Percentiles rank a stretch among this genome's conserved stretches.
These are phyloP conservation scores for Campoletis raptor DNA, from an alignment of 2,888 invertebrate species.

Conservation along the genomic window DNA sequence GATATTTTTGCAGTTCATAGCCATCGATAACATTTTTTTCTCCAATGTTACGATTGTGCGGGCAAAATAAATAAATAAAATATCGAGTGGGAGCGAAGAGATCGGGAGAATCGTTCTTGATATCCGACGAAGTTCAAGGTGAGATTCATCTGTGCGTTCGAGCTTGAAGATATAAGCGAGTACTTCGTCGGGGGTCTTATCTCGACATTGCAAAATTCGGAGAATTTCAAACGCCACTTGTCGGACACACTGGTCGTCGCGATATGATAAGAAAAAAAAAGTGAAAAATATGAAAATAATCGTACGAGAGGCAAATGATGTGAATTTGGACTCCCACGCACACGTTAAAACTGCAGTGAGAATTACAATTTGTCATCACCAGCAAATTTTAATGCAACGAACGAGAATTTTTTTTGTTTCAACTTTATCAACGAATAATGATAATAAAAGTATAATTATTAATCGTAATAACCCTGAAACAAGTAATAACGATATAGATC, in stretches of 20 bases:
- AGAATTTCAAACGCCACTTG: constrained; percentile 48
- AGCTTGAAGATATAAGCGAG: constrained; percentile 21
- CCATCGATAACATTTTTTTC: background rate
- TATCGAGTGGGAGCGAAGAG: background rate
- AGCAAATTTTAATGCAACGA: background rate
- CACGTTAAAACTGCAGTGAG: constrained; percentile 37
- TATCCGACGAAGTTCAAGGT: constrained; percentile 56
- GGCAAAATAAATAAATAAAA: background rate
- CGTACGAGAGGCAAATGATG: constrained; percentile 31
- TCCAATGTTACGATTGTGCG: background rate
- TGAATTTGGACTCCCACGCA: constrained; percentile 30
- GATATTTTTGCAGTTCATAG: background rate
- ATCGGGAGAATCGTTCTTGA: constrained; percentile 14
- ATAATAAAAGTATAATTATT: background rate
- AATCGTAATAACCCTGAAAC: background rate
- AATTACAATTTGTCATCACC: background rate
- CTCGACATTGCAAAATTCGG: constrained; percentile 55
- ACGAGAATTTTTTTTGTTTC: background rate
- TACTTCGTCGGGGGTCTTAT: constrained; percentile 35
- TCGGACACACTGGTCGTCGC: constrained; percentile 20
- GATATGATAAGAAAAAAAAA: constrained; percentile 45
- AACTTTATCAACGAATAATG: background rate
- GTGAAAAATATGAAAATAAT: constrained; percentile 2
- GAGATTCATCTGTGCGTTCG: constrained; percentile 64
- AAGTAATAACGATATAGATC: background rate